Base-by-base conservation (phyloP, 2,797 vertebrate species). In the Gallinago nigripennis region DNA sequence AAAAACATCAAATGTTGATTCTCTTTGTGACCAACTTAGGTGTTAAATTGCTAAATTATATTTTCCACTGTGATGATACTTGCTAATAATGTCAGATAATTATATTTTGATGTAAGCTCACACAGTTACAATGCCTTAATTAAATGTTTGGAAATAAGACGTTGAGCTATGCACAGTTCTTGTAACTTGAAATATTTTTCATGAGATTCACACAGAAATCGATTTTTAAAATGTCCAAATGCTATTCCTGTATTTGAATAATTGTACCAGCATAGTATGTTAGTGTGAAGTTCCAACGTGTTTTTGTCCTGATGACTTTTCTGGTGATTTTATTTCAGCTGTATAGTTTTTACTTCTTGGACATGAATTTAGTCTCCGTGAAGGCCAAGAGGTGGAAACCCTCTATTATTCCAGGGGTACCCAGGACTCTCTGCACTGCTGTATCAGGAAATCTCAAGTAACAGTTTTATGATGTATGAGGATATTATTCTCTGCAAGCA, bases 341-440 rank as follows among this genome's bases (percentile, higher is more conserved):
- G 0, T 68, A 12, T 45, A 86, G 68, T 60, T 96, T 94, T 95
- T 92, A 66, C 72, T 90, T 93, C 65, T 64, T 85, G 65, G 63
- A 71, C 41, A 63, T 94, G 92, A 94, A 85, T 94, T 80, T 81
- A 92, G 87, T 86, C 24, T 94, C 65, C 75, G 56, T 94, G 82
- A 97, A 96, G 92, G 87, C 94, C 78, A 94, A 92, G 53, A 92
- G 88, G 92, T 96, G 58, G 68, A 90, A 72, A 87, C 82, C 80
- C 89, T 95, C 60, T 91, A 30, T 96, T 95, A 92, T 93, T 93
- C 50, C n/a, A 70, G 69, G 41, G 56, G 54, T 81, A 31, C 48
- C 46, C 27, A 24, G 61, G 23, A 60, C 68, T 88, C 11, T 24
- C 81, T 68, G 45, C 73, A 25, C 60, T 95, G 58, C 94, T 93